Conservation (phyloP, 2,113 vertebrate species). For the Sus scrofa region DNA sequence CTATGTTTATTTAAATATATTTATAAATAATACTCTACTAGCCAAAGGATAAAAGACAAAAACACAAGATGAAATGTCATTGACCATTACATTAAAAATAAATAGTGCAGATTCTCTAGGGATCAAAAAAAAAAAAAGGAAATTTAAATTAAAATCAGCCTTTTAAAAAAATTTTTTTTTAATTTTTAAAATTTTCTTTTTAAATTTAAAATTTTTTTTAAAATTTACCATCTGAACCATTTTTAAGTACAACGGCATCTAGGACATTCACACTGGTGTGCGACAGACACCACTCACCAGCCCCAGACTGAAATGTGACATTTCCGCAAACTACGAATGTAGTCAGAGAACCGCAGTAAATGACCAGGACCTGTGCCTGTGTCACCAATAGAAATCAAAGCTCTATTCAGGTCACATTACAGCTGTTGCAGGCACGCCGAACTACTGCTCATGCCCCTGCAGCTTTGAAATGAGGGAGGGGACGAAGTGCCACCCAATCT, state of each 20-base stretch:
- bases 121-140: too few relatives aligned
- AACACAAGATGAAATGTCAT: too few relatives aligned
- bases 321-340: neutral
- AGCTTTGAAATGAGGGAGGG: constrained; percentile 20
- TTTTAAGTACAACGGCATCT: neutral
- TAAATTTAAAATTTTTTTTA: too few relatives aligned
- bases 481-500: neutral
- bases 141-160: too few relatives aligned
- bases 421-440: neutral
- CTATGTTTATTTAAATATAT: too few relatives aligned
- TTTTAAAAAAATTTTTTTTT: too few relatives aligned
- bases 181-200: too few relatives aligned
- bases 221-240: neutral
- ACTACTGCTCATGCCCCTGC: neutral
- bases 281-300: neutral
- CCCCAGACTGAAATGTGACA: neutral
- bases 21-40: too few relatives aligned
- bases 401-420: neutral
- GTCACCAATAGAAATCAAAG: constrained; percentile 19
- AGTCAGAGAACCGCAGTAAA: neutral
- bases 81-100: too few relatives aligned
- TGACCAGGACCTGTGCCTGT: constrained; percentile 2
- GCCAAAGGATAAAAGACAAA: too few relatives aligned
- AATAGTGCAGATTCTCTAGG: too few relatives aligned
- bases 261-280: neutral